phyloP scores from a whole-genome alignment of 2,797 vertebrate genomes.

The Thalassophryne amazonica region DNA sequence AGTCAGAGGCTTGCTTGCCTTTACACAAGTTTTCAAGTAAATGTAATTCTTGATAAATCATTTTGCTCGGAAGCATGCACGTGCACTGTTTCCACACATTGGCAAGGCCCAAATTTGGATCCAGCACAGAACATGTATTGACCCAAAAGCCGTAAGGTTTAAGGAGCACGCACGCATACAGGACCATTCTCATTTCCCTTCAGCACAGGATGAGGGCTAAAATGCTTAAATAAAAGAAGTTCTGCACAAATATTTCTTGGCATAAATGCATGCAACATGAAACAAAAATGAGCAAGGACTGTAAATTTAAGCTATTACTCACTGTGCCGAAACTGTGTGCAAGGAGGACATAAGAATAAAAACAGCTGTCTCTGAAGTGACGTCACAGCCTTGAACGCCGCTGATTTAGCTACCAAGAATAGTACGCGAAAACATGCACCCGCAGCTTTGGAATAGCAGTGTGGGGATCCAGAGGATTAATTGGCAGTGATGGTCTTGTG shows the following conservation, averaged over 20 bases:
- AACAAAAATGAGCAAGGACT: too few species aligned
- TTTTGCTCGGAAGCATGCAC: too few species aligned
- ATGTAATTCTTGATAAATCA: too few species aligned
- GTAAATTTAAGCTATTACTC: conserved; percentile 58
- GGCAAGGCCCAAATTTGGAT: too few species aligned
- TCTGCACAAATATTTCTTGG: neutral
- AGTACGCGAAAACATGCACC: conserved; percentile 46
- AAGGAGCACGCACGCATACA: too few species aligned
- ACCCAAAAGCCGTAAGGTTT: too few species aligned
- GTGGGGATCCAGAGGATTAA: conserved; percentile 51
- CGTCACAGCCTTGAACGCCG: conserved; percentile 59
- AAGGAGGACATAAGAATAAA: conserved; percentile 62
- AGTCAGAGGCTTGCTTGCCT: too few species aligned
- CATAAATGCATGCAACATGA: neutral
- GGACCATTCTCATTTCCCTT: too few species aligned
- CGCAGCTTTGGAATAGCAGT: conserved; percentile 27
- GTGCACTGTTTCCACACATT: too few species aligned
- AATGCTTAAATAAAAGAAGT: neutral
- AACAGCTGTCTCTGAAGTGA: conserved; percentile 60
- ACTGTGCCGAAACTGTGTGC: conserved; percentile 35
- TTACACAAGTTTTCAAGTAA: too few species aligned
- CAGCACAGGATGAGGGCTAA: too few species aligned
- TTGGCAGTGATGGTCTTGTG: conserved; percentile 54
- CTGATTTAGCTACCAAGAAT: conserved; percentile 63
- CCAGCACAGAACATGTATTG: too few species aligned